A percentile compares a stretch with the other conserved stretches of the same genome.
Conservation (phyloP, 2,888 invertebrate species). For the Ypsolopha sequella region DNA sequence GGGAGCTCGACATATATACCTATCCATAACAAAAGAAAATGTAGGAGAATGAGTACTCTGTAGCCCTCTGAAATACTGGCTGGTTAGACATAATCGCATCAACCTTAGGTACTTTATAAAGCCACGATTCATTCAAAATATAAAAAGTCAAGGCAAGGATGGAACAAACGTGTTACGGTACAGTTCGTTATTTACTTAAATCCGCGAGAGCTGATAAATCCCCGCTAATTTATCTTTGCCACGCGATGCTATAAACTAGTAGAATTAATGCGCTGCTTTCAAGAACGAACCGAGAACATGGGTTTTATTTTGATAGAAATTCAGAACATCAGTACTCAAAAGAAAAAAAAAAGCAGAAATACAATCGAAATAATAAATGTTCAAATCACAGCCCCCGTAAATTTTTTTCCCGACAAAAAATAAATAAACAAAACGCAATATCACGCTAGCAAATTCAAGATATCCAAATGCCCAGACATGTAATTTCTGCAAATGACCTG, state of each 20-base stretch:
- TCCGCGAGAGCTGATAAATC: constrained; percentile 31
- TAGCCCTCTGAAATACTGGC: neutral
- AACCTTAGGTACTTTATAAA: too few relatives aligned
- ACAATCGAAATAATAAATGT: too few relatives aligned
- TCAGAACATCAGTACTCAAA: too few relatives aligned
- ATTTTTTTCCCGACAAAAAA: neutral
- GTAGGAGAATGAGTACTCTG: neutral
- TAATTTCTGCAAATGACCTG: constrained; percentile 59
- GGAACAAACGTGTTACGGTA: neutral
- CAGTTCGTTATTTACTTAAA: constrained; percentile 1
- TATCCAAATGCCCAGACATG: constrained; percentile 11
- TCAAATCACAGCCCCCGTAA: too few relatives aligned
- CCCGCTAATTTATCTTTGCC: constrained; percentile 40
- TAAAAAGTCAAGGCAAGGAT: neutral
- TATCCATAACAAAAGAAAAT: neutral
- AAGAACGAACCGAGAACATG: constrained; percentile 30
- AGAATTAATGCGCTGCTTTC: constrained; percentile 34
- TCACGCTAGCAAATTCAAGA: neutral
- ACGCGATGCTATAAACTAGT: constrained; percentile 41
- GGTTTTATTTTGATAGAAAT: neutral
- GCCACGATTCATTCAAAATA: too few relatives aligned
- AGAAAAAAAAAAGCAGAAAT: too few relatives aligned
- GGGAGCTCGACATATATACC: neutral
- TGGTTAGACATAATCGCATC: too few relatives aligned
- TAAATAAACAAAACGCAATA: neutral